A percentile compares a stretch with the other conserved stretches of the same genome.
Conservation (phyloP, 2,888 invertebrate species). For the Celastrina argiolus region DNA sequence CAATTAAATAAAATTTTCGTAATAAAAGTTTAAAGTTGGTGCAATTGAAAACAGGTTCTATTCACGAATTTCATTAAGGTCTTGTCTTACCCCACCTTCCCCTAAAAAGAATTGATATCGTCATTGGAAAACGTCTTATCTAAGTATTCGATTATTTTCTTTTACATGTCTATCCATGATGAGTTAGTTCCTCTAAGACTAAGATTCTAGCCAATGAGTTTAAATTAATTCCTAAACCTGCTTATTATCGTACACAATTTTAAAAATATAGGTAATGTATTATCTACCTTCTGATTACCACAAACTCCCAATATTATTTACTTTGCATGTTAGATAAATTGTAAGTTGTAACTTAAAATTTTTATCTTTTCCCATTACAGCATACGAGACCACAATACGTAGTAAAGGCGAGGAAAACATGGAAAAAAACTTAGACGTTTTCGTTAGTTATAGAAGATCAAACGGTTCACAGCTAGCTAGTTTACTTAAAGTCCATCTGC, state of each 20-base stretch:
- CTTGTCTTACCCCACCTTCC: too few species aligned
- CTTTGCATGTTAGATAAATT: neutral
- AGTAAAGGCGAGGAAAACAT: conserved; percentile 85
- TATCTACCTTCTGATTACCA: neutral
- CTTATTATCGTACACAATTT: neutral
- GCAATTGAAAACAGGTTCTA: too few species aligned
- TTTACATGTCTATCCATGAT: conserved; percentile 17
- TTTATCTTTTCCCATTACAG: conserved; percentile 52
- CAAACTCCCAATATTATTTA: neutral
- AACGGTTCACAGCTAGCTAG: conserved; percentile 98
- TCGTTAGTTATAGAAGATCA: conserved; percentile 97
- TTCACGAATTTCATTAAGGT: too few species aligned
- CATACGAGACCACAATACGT: conserved; percentile 81
- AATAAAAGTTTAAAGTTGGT: too few species aligned
- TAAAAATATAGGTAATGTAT: conserved; percentile 6
- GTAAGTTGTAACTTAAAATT: neutral
- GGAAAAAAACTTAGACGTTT: conserved; percentile 96
- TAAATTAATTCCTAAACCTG: neutral
- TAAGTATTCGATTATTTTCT: conserved; percentile 5
- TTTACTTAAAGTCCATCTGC: conserved; percentile 96
- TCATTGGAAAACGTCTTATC: neutral
- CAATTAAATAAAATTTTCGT: too few species aligned
- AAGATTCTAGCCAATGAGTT: neutral
- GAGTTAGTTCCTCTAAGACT: conserved; percentile 3
- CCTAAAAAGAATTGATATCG: too few species aligned